Evolutionary conservation across 1,140 invertebrate species (phyloP), one percentile per base, ranked within the genome.

Genomic region (Campoletis sonorensis): DNA sequence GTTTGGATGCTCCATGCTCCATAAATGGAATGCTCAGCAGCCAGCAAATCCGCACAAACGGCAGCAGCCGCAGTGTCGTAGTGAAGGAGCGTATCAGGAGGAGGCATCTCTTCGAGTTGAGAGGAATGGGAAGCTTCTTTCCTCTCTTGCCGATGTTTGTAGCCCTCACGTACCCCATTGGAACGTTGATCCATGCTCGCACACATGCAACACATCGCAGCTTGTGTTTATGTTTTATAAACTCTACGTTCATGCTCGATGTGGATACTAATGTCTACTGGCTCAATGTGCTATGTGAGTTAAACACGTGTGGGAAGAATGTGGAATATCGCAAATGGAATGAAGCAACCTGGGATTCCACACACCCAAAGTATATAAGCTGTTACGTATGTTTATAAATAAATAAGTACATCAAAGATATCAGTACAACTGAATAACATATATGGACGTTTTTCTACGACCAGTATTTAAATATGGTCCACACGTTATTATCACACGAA

Each of bases 271-370:
- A 26, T 64, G 23, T 64, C 5, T 27, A 64, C 61, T 79, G 23
- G 68, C 64, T 81, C 68, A 23, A 45, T 58, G 67, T 37, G 37
- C 86, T 86, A 84, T 89, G 86, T 89, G 86, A 85, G 87, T 86
- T 86, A 87, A 89, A 26, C 89, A 89, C 88, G 89, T 91, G 89
- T 91, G 90, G 90, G 89, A 91, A 91, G 89, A 91, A 91, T 91
- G 90, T 91, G 88, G 89, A 91, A 90, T 91, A 91, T 90, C 88
- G 88, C 86, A 86, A 86, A 89, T 88, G 89, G 88, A 90, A 90
- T 90, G 89, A 89, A 85, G 90, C 88, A 90, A 90, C 86, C 83
- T 84, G 84, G 84, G 84, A 89, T 86, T 86, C 86, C 84, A 37
- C 78, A 81, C 71, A 82, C 75, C 54, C 64, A 18, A 33, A 70